These are phyloP conservation scores for Anguilla pacifica DNA, from an alignment of 2,797 vertebrate genomes.

Conservation along the genomic window DNA sequence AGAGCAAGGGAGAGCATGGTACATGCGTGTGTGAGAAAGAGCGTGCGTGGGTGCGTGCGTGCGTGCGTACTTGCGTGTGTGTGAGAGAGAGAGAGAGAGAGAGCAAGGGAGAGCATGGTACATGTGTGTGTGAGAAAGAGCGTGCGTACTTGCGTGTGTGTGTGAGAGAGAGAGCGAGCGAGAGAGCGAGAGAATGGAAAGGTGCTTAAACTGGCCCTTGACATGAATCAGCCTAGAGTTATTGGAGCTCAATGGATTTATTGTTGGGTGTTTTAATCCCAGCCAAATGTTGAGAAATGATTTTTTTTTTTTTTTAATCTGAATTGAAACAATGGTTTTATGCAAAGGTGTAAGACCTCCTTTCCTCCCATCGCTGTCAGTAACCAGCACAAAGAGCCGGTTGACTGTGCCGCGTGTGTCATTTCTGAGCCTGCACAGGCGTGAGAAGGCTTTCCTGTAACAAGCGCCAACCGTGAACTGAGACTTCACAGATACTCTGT, in stretches of 20 bases:
- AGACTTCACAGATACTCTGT: slow-evolving; percentile 61
- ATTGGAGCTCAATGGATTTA: slow-evolving; percentile 70
- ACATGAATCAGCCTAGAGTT: slow-evolving; percentile 55
- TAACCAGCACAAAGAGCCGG: slow-evolving; percentile 43
- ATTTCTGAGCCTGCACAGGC: slow-evolving; percentile 50
- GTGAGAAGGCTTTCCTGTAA: neutral
- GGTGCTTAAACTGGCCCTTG: slow-evolving; percentile 53
- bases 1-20: neutral
- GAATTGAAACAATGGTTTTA: slow-evolving; percentile 77
- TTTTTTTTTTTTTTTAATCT: slow-evolving; percentile 33
- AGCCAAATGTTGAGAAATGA: slow-evolving; percentile 71
- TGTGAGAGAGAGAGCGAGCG: neutral
- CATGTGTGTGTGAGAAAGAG: neutral
- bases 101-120: slow-evolving; percentile 5
- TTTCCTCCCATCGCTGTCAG: slow-evolving; percentile 67
- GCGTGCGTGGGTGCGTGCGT: too few relatives aligned
- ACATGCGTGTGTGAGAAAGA: too few relatives aligned
- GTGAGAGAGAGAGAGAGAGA: slow-evolving; percentile 24
- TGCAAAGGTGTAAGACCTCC: slow-evolving; percentile 69
- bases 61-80: too few relatives aligned
- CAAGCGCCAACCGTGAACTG: slow-evolving; percentile 38
- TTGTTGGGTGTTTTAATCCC: slow-evolving; percentile 71
- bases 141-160: slow-evolving; percentile 24
- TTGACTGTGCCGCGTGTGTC: slow-evolving; percentile 62
- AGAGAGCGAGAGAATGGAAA: slow-evolving; percentile 45